These are phyloP conservation scores for Babylonia areolata DNA, from an alignment of 1,140 invertebrate species.

Conservation along the genomic window DNA sequence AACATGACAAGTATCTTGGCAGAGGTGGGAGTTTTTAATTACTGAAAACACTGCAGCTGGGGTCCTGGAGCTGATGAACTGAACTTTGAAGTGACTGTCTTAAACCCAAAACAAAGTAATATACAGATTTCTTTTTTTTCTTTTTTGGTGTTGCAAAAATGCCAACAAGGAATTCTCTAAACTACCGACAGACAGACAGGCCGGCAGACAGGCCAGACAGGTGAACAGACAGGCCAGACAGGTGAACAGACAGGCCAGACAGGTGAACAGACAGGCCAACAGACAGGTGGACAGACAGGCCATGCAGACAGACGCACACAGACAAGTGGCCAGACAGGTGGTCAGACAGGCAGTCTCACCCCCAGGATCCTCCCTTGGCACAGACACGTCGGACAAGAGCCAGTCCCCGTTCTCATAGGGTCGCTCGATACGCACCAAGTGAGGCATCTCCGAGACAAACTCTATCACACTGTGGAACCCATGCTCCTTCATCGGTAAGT, in stretches of 20 bases:
- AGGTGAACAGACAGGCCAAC: background rate
- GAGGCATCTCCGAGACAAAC: slow-evolving; percentile 57
- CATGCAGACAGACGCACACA: background rate
- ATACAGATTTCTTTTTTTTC: too few species aligned
- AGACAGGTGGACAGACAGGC: background rate
- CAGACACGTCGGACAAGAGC: slow-evolving; percentile 60
- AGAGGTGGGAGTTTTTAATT: too few species aligned
- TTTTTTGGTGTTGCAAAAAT: too few species aligned
- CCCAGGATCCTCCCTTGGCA: background rate
- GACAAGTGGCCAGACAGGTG: slow-evolving; percentile 13
- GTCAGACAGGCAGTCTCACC: background rate
- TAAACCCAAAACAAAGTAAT: too few species aligned
- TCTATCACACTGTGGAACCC: slow-evolving; percentile 69
- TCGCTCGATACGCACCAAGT: slow-evolving; percentile 61
- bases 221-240: background rate
- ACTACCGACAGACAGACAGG: too few species aligned
- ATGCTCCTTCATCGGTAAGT: slow-evolving; percentile 53
- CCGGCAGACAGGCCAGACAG: background rate
- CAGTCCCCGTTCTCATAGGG: slow-evolving; percentile 68
- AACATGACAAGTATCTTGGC: too few species aligned
- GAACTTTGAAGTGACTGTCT: too few species aligned
- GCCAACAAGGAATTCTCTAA: too few species aligned
- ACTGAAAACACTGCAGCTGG: too few species aligned
- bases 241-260: background rate
- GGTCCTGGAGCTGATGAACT: too few species aligned